A percentile compares a stretch with the other conserved stretches of the same genome.
Conservation (phyloP, 1,140 invertebrate genomes). For the Mesaphorura yosii region DNA sequence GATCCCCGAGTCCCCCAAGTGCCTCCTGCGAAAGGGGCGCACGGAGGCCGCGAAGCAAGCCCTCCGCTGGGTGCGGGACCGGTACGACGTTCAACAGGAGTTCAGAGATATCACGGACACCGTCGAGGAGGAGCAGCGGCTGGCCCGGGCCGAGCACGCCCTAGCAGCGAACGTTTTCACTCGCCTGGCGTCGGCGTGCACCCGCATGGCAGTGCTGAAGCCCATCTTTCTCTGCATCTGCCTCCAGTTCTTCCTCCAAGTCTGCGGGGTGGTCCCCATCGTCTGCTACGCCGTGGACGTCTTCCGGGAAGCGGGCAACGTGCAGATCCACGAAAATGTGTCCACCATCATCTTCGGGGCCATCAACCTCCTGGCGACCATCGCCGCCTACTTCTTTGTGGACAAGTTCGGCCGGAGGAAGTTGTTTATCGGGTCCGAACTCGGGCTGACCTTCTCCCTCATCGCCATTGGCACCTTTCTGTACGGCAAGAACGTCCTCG, state of each 20-base stretch:
- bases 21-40: neutral
- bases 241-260: slow-evolving; percentile 63
- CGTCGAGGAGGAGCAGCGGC: neutral
- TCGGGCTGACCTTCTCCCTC: slow-evolving; percentile 31
- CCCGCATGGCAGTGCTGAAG: slow-evolving; percentile 21
- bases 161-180: slow-evolving; percentile 14
- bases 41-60: neutral
- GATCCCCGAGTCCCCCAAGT: slow-evolving; percentile 9
- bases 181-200: slow-evolving; percentile 35
- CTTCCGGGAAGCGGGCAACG: slow-evolving; percentile 52
- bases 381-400: slow-evolving; percentile 40
- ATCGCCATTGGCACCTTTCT: slow-evolving; percentile 29
- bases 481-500: slow-evolving; percentile 20
- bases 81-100: too few species aligned
- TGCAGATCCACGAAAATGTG: slow-evolving; percentile 39
- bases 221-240: slow-evolving; percentile 55
- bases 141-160: neutral
- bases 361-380: slow-evolving; percentile 52
- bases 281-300: slow-evolving; percentile 67
- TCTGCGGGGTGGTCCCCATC: slow-evolving; percentile 63
- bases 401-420: slow-evolving; percentile 45
- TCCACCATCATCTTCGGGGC: slow-evolving; percentile 51
- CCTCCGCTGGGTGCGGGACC: too few species aligned
- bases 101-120: neutral
- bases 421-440: slow-evolving; percentile 42